Evolutionary conservation across 2,797 vertebrate species (phyloP).

Genomic region (Otolemur crassicaudatus): DNA sequence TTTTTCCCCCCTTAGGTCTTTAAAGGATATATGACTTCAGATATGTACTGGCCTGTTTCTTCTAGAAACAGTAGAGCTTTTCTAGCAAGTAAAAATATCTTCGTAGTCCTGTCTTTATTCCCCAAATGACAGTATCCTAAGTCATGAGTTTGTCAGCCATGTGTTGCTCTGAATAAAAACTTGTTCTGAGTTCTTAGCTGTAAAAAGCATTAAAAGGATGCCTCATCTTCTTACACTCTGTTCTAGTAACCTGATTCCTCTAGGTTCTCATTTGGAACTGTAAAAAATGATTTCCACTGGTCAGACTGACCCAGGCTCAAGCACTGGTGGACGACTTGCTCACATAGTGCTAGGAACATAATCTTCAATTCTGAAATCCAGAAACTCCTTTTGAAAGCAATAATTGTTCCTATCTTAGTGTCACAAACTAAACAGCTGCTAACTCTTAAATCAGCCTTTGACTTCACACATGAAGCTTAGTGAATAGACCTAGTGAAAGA

Average conservation of each 20-base stretch:
- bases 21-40: not conserved
- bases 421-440: not conserved
- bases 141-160: not conserved
- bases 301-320: not conserved
- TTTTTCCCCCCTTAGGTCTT: not conserved
- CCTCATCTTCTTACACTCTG: not conserved
- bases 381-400: not conserved
- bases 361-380: not conserved
- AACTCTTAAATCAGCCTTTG: not conserved
- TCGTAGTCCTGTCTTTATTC: not conserved
- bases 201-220: not conserved
- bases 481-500: not conserved
- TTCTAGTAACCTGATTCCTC: not conserved
- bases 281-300: not conserved
- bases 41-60: not conserved
- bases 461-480: not conserved
- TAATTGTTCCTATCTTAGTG: not conserved
- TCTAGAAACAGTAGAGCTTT: not conserved
- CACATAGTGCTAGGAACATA: too few species aligned
- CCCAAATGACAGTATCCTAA: not conserved
- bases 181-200: not conserved
- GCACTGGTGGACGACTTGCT: not conserved
- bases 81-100: not conserved
- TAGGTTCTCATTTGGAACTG: not conserved
- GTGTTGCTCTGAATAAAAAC: not conserved